Evolutionary conservation across 1,140 invertebrate species (phyloP).

Genomic region (Diorhabda elongata): DNA sequence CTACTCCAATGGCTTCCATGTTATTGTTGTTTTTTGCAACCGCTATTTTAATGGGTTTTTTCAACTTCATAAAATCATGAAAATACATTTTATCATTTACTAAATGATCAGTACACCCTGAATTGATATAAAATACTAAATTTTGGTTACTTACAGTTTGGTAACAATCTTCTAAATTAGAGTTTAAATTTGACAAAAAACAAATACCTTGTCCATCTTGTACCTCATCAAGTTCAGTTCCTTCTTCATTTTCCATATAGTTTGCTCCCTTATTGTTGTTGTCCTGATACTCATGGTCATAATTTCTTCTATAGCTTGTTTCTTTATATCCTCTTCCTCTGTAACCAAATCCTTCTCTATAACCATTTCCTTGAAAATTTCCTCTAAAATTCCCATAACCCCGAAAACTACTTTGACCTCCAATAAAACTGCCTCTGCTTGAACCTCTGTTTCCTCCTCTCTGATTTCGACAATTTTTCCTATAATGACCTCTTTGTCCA

Average conservation of each 20-base stretch:
- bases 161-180: not conserved
- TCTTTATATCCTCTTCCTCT: not conserved
- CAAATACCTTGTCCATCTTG: slow-evolving; percentile 6
- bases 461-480: no score
- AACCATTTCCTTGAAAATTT: no score
- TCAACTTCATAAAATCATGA: not conserved
- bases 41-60: not conserved
- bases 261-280: not conserved
- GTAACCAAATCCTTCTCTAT: not conserved
- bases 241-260: not conserved
- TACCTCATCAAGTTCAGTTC: not conserved
- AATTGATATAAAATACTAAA: not conserved
- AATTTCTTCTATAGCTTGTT: no score
- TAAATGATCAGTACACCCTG: not conserved
- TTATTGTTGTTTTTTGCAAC: not conserved
- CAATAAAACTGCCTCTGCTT: not conserved
- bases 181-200: slow-evolving; percentile 5
- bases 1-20: slow-evolving; percentile 12
- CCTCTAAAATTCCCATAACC: not conserved
- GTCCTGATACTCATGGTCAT: not conserved
- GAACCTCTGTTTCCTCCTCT: not conserved
- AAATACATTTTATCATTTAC: not conserved
- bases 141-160: not conserved
- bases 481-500: no score
- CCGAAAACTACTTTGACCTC: no score